phyloP scores from a whole-genome alignment of 2,113 vertebrate species.

The Carettochelys insculpta region DNA sequence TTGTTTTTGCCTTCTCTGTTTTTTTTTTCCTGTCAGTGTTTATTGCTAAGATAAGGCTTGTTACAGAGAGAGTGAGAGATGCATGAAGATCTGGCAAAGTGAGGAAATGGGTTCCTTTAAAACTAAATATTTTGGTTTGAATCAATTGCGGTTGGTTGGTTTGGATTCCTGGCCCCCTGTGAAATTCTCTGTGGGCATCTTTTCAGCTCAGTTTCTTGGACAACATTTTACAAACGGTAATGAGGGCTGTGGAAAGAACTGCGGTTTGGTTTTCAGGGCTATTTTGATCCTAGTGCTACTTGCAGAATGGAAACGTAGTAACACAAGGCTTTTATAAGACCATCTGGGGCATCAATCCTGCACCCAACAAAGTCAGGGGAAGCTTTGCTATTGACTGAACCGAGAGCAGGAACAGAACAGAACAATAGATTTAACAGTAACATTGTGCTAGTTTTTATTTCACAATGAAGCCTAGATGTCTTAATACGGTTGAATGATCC shows the following conservation, averaged over 20 bases:
- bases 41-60: neutral
- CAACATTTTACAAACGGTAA: neutral
- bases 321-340: neutral
- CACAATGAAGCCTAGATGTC: neutral
- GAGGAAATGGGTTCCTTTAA: neutral
- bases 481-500: neutral
- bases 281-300: neutral
- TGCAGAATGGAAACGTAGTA: constrained; percentile 22
- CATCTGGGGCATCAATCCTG: neutral
- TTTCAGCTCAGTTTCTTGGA: constrained; percentile 4
- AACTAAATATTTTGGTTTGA: neutral
- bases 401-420: neutral
- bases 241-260: constrained; percentile 5
- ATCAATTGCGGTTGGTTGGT: neutral
- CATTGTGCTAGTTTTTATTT: neutral
- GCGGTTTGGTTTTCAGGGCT: constrained; percentile 31
- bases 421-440: neutral
- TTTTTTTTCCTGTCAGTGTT: neutral
- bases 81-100: neutral
- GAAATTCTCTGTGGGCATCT: neutral
- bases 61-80: neutral
- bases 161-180: neutral
- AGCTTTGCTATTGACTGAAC: neutral
- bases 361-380: neutral
- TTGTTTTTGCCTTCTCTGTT: too few species aligned